Percentiles rank a stretch among this genome's conserved stretches.
Evolutionary conservation across 2,888 invertebrate species (phyloP).

Genomic region (Brachynemurus nebulosus): DNA sequence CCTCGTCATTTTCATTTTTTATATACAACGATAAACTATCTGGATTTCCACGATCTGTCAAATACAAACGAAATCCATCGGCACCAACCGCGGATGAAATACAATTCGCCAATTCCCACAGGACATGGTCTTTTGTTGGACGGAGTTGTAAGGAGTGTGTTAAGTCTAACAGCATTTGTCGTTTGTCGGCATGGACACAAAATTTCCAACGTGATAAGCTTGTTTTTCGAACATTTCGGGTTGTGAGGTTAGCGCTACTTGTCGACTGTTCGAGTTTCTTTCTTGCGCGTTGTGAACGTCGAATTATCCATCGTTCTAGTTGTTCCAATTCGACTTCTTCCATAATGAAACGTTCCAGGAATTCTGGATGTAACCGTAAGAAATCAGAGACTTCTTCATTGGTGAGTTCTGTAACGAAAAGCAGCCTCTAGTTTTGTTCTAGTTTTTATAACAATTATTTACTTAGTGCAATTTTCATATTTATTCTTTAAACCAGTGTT

Average conservation of each 20-base stretch:
- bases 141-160: conserved; percentile 44
- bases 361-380: conserved; percentile 46
- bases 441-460: too few relatives aligned
- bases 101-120: conserved; percentile 51
- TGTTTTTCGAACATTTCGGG: conserved; percentile 32
- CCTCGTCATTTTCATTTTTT: conserved; percentile 26
- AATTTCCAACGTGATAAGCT: conserved; percentile 42
- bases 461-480: too few relatives aligned
- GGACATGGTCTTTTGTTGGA: conserved; percentile 45
- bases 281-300: conserved; percentile 37
- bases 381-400: conserved; percentile 36
- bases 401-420: conserved; percentile 13
- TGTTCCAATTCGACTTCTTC: conserved; percentile 46
- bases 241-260: conserved; percentile 11
- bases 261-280: conserved; percentile 26
- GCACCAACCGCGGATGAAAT: conserved; percentile 50
- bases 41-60: conserved; percentile 34
- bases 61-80: conserved; percentile 46
- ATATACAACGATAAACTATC: conserved; percentile 29
- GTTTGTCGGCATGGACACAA: conserved; percentile 48
- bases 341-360: conserved; percentile 48
- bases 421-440: too few relatives aligned
- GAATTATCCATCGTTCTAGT: conserved; percentile 50
- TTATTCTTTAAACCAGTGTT: too few relatives aligned
- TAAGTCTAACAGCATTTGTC: conserved; percentile 46